Base-by-base conservation (phyloP, 2,113 vertebrate species). In the Neolamprologus longior region DNA sequence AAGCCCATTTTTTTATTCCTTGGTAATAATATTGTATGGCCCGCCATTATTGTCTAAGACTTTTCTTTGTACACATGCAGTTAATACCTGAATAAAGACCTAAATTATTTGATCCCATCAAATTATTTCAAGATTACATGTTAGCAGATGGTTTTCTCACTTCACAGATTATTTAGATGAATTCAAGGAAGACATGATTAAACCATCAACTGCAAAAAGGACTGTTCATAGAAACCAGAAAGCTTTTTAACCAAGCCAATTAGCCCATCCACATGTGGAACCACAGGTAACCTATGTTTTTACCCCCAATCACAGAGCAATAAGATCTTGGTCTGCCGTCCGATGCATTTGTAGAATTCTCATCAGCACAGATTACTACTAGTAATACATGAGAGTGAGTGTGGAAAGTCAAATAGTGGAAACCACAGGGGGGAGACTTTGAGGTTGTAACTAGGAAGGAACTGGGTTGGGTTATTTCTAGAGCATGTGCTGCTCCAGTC, bases 371-470 rank as follows among this genome's bases (percentile, higher is more conserved):
- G 26, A 85, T 71, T 40, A 89, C 83, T 84, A 91, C 85, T 4
- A 26, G 42, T 82, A 83, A 82, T 21, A 90, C 82, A 68, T 79
- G 66, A 24, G 80, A 31, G 42, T 82, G 82, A 57, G 42, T 78
- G 26, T n/a, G 17, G 17, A 6, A 19, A 55, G 76, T 42, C 31
- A 9, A 21, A 50, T 1, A 28, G 81, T 73, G 78, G 15, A 84
- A 86, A 88, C 84, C 88, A 88, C 66, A 33, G 54, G 89, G 91
- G 92, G 80, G 88, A 17, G 84, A 63, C 91, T 73, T 7, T 83
- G 91, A 91, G 93, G 92, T 90, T 92, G 94, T 95, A 82, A 93
- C 93, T 82, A 86, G 94, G 93, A 92, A 95, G 91, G 93, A 94
- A 89, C 84, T 50, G 83, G 80, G 84, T n/a, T 9, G 57, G 90